A percentile compares a stretch with the other conserved stretches of the same genome.
Evolutionary conservation across 2,888 invertebrate species (phyloP).

Genomic region (Leucania comma): DNA sequence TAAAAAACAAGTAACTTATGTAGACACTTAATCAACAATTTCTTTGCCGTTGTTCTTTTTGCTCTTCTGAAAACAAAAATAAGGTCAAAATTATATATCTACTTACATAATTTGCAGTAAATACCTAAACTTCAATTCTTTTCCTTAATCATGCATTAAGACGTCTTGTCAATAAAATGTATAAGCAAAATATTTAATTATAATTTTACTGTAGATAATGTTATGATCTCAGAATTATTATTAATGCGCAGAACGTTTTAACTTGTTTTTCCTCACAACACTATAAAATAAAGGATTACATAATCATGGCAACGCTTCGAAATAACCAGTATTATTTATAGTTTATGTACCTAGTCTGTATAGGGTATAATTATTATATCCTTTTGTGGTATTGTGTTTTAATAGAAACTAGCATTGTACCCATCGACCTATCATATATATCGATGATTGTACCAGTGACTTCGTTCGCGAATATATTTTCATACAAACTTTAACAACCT

Average conservation of each 20-base stretch:
- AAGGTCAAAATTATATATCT: neutral
- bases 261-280: slow-evolving; percentile 30
- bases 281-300: slow-evolving; percentile 11
- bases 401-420: neutral
- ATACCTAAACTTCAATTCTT: slow-evolving; percentile 16
- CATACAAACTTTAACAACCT: too few species aligned
- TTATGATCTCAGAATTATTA: slow-evolving; percentile 25
- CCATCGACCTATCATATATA: too few species aligned
- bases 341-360: slow-evolving; percentile 3
- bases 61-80: too few species aligned
- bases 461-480: too few species aligned
- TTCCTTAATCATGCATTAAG: slow-evolving; percentile 25
- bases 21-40: too few species aligned
- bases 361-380: neutral
- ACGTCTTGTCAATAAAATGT: neutral
- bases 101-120: neutral
- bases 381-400: neutral
- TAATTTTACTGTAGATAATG: neutral
- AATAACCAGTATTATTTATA: neutral
- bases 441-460: too few species aligned
- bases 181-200: neutral
- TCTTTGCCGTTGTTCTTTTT: too few species aligned
- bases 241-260: neutral
- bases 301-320: slow-evolving; percentile 2
- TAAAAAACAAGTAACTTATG: too few species aligned